These are phyloP conservation scores for Ochropacha duplaris DNA, from an alignment of 2,888 invertebrate genomes.

Conservation along the genomic window DNA sequence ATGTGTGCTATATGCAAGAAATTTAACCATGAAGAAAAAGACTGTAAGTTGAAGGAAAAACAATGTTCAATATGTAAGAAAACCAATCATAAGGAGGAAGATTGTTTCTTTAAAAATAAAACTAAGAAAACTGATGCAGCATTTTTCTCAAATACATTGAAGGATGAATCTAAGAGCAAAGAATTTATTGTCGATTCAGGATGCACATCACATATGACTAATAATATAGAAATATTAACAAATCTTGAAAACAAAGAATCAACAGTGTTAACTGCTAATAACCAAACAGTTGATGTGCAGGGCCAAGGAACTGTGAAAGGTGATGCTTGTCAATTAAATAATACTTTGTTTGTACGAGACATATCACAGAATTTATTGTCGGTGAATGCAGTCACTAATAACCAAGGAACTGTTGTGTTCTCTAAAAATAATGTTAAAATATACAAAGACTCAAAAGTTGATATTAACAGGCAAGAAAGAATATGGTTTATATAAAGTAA, in stretches of 20 bases:
- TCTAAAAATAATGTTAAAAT: neutral
- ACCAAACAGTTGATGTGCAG: neutral
- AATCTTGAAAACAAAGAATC: neutral
- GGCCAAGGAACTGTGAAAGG: neutral
- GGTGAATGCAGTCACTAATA: neutral
- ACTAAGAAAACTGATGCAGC: neutral
- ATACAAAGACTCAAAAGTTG: neutral
- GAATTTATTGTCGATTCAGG: neutral
- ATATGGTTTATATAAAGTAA: neutral
- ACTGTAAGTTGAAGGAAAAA: slow-evolving; percentile 9
- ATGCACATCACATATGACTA: neutral
- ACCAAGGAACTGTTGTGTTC: neutral
- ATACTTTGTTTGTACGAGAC: neutral
- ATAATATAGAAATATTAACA: neutral
- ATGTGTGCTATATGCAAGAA: slow-evolving; percentile 9
- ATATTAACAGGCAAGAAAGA: neutral
- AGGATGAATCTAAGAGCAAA: neutral
- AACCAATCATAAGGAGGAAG: neutral
- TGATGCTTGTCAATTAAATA: neutral
- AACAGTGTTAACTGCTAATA: neutral
- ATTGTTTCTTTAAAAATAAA: neutral
- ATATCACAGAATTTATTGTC: neutral
- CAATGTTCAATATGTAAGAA: neutral
- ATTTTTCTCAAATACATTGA: neutral
- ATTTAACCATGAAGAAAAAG: slow-evolving; percentile 10